Base-by-base conservation (phyloP, 2,888 invertebrate genomes). In the Aphodius sticticus region DNA sequence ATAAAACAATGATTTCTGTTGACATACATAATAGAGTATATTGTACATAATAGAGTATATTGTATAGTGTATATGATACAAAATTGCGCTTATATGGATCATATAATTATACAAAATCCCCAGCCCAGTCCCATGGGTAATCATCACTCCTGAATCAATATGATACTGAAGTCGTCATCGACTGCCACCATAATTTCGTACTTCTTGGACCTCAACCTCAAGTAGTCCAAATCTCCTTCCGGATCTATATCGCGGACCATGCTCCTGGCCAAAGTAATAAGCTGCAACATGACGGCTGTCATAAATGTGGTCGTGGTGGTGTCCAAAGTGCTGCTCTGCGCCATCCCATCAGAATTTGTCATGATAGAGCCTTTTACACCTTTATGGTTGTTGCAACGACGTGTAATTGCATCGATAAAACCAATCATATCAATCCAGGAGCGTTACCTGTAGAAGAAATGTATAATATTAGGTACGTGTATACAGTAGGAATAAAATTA, bases 181-280 rank as follows among this genome's bases (percentile, higher is more conserved):
- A 26, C 6, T 36, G 74, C 74, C 9, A 74, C n/a, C 74, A 74
- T 74, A 26, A 74, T 6, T 36, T 74, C 35, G 6, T 74, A n/a
- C 35, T 74, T 74, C 37, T 74, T 74, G n/a, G 74, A 74, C 9
- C 2, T 35, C 35, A 74, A 36, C 37, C 74, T 74, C 36, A 74
- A 26, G 15, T 26, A 74, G 36, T n/a, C n/a, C 35, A 74, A 35
- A 35, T 74, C 36, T 7, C 37, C 35, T 15, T 35, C 35, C 6
- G 74, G 74, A 36, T 74, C 74, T 7, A 74, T 2, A 36, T 74
- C 74, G 5, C 74, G 35, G 7, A 74, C 36, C 16, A 74, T 37
- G 15, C 36, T 35, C 7, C n/a, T 7, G 15, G 74, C 74, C n/a
- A 35, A 36, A 36, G 6, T 9, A 36, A 74, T 26, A 6, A 74